These are phyloP conservation scores for Myathropa florea DNA, from an alignment of 2,888 invertebrate genomes.

Conservation along the genomic window DNA sequence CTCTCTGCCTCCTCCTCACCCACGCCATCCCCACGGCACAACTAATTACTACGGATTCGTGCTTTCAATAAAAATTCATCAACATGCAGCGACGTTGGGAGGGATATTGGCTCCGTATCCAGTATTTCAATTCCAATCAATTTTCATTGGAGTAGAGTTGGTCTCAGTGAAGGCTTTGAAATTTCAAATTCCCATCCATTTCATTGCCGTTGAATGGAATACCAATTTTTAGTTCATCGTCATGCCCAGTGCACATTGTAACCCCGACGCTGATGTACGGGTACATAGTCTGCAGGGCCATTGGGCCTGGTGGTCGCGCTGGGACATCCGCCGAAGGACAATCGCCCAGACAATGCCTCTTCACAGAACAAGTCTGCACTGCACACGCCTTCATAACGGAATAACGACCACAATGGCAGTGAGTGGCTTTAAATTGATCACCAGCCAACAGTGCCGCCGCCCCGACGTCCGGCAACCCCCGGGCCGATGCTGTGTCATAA, in stretches of 20 bases:
- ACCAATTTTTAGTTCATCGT: slow-evolving; percentile 35
- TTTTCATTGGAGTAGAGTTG: slow-evolving; percentile 3
- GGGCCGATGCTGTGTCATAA: slow-evolving; percentile 51
- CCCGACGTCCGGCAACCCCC: background rate
- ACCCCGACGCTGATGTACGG: background rate
- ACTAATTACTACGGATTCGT: slow-evolving; percentile 2
- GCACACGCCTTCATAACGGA: slow-evolving; percentile 16
- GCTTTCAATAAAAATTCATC: background rate
- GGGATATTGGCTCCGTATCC: background rate
- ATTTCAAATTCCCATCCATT: slow-evolving; percentile 26
- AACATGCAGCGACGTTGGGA: background rate
- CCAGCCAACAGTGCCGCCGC: background rate
- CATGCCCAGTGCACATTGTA: slow-evolving; percentile 48
- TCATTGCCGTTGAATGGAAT: slow-evolving; percentile 30
- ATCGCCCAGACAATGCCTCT: background rate
- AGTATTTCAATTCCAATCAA: slow-evolving; percentile 13
- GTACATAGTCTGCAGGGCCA: background rate
- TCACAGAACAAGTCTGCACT: background rate
- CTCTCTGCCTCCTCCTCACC: too few species aligned
- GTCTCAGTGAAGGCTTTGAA: slow-evolving; percentile 15
- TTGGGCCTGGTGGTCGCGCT: background rate
- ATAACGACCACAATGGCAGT: slow-evolving; percentile 48
- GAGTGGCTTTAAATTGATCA: slow-evolving; percentile 65
- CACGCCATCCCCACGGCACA: background rate
- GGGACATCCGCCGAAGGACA: slow-evolving; percentile 11